A percentile compares a stretch with the other conserved stretches of the same genome.
These are phyloP conservation scores for Nipponia nippon DNA, from an alignment of 2,113 vertebrate genomes.

Conservation along the genomic window DNA sequence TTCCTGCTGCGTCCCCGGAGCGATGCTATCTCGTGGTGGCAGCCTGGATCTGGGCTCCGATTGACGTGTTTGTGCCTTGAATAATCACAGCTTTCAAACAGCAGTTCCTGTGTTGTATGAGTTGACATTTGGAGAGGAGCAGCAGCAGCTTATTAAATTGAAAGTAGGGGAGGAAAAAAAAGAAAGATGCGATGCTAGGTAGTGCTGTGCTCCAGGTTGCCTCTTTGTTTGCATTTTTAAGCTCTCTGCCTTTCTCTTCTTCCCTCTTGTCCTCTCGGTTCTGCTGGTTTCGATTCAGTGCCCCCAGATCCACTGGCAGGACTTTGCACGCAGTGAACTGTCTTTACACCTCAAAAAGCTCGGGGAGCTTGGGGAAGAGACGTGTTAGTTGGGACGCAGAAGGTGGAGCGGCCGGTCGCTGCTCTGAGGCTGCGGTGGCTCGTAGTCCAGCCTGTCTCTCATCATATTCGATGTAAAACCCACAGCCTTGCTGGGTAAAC, in stretches of 20 bases:
- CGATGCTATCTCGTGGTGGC: neutral
- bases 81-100: constrained; percentile 66
- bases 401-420: accelerated
- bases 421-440: neutral
- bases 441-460: neutral
- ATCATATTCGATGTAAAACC: neutral
- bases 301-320: neutral
- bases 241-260: neutral
- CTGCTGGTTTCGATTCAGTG: accelerated
- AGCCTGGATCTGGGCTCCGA: neutral
- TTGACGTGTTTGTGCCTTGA: constrained; percentile 43
- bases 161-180: neutral
- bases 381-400: neutral
- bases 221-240: neutral
- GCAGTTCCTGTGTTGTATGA: constrained; percentile 6
- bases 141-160: constrained; percentile 29
- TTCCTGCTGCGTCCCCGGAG: neutral
- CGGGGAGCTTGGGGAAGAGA: neutral
- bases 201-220: neutral
- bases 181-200: accelerated
- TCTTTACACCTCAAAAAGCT: neutral
- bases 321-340: neutral
- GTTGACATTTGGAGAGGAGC: constrained; percentile 54
- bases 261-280: neutral
- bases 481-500: neutral